Evolutionary conservation across 2,888 invertebrate species (phyloP), one percentile per base, ranked within the genome.

Genomic region (Hyposoter didymator): DNA sequence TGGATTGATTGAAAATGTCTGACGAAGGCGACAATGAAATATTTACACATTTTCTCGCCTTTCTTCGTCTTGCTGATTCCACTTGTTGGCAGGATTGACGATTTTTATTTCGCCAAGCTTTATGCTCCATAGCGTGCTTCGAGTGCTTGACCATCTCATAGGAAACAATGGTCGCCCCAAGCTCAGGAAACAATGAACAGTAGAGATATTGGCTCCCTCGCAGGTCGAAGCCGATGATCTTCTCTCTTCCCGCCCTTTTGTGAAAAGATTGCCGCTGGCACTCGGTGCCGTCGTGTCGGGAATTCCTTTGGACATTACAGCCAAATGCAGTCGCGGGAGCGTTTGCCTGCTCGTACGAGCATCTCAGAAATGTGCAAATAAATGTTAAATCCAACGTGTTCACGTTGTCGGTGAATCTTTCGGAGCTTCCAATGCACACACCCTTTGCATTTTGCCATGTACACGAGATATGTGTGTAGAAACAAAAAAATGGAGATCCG

Each of bases 301-400:
- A 84, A 87, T 87, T 85, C 73, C 79, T 62, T 32, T 28, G 78
- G 82, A 84, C 86, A 79, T 84, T 84, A 74, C 84, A 80, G 66
- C 64, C 84, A 76, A 86, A 84, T 55, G 80, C 80, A 75, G 55
- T n/a, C 43, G 8, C 43, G 32, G 79, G 76, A 55, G 32, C 75
- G 80, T 55, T 69, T 67, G 79, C 69, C 81, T n/a, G n/a, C n/a
- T 78, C 81, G 73, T 72, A 49, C 82, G 87, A 85, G 89, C 87
- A 90, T 90, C 80, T 88, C 87, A 90, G 88, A 82, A 89, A 91
- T 90, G 66, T 45, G 90, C 89, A 88, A 89, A 89, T 90, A 90
- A 90, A 90, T 89, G 87, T 87, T 87, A 88, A 90, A 90, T 89
- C 89, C 87, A 88, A 82, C 88, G 87, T 75, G 59, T 66, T 55